phyloP scores from a whole-genome alignment of 2,797 vertebrate species.

The Lophius americanus region DNA sequence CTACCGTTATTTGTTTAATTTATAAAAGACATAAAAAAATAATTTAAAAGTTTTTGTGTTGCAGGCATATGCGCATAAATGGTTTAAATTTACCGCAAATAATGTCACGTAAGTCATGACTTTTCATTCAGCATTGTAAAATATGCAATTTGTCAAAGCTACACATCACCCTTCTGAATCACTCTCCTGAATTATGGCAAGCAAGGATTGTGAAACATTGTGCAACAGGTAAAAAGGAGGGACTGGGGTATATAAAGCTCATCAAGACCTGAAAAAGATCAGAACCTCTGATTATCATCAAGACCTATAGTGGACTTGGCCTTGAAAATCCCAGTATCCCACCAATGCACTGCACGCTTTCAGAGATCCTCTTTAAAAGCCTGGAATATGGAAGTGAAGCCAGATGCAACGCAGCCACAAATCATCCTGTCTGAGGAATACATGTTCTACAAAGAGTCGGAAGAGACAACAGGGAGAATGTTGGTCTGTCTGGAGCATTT shows the following conservation, averaged over 20 bases:
- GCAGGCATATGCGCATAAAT: conserved; percentile 9
- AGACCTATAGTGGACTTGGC: conserved; percentile 16
- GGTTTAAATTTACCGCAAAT: background rate
- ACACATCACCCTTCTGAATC: conserved; percentile 6
- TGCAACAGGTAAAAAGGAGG: conserved; percentile 20
- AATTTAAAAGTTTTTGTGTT: background rate
- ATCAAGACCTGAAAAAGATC: conserved; percentile 37
- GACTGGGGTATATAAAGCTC: conserved; percentile 31
- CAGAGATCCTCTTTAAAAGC: conserved; percentile 10
- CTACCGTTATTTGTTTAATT: background rate
- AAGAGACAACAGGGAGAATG: conserved; percentile 37
- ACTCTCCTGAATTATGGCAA: conserved; percentile 23
- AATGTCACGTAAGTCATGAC: background rate
- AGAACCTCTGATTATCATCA: conserved; percentile 16
- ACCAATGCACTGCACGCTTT: background rate
- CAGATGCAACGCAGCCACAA: conserved; percentile 9
- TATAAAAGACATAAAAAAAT: conserved; percentile 21
- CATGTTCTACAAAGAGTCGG: conserved; percentile 14
- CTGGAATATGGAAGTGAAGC: conserved; percentile 1
- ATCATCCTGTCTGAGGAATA: conserved; percentile 25
- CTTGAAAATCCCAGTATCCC: conserved; percentile 2
- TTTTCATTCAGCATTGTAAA: conserved; percentile 12
- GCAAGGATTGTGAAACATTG: conserved; percentile 1
- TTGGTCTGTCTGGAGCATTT: conserved; percentile 58
- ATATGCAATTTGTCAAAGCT: conserved; percentile 1